Conservation (phyloP, 35 echinoderm and acorn worm species). For the Stichopus chloronotus region DNA sequence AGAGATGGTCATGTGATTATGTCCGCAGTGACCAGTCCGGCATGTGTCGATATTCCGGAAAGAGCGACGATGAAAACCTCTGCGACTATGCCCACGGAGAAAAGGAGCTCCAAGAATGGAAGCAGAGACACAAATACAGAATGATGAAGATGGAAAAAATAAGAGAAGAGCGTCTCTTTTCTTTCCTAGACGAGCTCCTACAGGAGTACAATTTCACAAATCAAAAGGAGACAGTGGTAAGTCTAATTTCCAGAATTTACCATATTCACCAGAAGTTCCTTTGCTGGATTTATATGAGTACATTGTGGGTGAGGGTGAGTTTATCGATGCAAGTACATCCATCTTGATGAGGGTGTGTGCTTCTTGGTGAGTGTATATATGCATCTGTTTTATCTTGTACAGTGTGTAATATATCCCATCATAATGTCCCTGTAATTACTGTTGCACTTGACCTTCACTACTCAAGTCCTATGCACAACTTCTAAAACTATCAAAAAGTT, state of each 20-base stretch:
- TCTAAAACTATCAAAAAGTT: too few relatives aligned
- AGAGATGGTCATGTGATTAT: not conserved
- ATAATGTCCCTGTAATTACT: too few relatives aligned
- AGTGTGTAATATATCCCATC: too few relatives aligned
- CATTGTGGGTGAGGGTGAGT: too few relatives aligned
- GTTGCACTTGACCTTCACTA: too few relatives aligned
- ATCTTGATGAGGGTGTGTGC: too few relatives aligned
- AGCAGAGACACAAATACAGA: constrained; percentile 70
- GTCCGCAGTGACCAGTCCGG: constrained; percentile 11
- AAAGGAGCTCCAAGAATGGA: constrained; percentile 89
- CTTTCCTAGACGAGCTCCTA: constrained; percentile 79
- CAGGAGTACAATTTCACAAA: constrained; percentile 61
- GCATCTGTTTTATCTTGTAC: too few relatives aligned
- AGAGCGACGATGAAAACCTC: constrained; percentile 63
- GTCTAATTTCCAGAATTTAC: constrained; percentile 6
- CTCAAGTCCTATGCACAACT: too few relatives aligned
- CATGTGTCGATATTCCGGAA: constrained; percentile 65
- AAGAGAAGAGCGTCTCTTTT: constrained; percentile 73
- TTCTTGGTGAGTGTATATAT: too few relatives aligned
- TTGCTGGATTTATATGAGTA: too few relatives aligned
- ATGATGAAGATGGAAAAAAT: constrained; percentile 89
- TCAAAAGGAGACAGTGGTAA: constrained; percentile 74
- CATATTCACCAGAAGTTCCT: too few relatives aligned
- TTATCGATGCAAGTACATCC: too few relatives aligned
- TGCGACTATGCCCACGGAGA: constrained; percentile 81